Conservation (phyloP, 2,888 invertebrate species). For the Sisyra nigra region DNA sequence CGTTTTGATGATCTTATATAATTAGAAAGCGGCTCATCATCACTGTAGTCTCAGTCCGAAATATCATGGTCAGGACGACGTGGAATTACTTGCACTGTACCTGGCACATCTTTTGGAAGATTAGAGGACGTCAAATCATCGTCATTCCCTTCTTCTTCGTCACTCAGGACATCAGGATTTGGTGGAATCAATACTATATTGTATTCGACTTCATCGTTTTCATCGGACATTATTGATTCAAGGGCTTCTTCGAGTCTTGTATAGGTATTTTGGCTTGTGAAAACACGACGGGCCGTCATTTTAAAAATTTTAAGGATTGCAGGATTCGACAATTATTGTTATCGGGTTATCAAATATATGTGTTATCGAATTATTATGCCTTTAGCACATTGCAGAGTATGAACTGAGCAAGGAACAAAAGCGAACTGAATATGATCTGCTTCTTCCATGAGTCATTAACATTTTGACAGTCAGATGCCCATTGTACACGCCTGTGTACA, state of each 20-base stretch:
- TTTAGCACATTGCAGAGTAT: too few species aligned
- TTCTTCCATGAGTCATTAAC: neutral
- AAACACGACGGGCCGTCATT: neutral
- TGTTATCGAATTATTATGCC: too few species aligned
- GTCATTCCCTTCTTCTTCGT: conserved; percentile 4
- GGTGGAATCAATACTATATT: conserved; percentile 8
- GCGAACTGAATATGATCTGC: too few species aligned
- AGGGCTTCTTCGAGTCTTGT: neutral
- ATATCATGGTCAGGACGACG: neutral
- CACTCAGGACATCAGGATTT: neutral
- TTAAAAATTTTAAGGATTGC: too few species aligned
- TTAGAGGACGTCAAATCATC: conserved; percentile 3
- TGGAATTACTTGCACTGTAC: conserved; percentile 1
- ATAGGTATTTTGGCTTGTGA: neutral
- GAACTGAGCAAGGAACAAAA: too few species aligned
- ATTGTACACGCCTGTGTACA: conserved; percentile 1
- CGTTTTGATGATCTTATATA: conserved; percentile 2
- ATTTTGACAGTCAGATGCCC: neutral
- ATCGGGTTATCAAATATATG: too few species aligned
- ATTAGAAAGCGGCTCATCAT: conserved; percentile 1
- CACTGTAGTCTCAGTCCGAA: conserved; percentile 2
- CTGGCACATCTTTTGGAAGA: conserved; percentile 3
- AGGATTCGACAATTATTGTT: too few species aligned
- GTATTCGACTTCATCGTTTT: neutral
- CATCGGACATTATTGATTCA: neutral